phyloP scores from a whole-genome alignment of 2,888 invertebrate genomes.

The Plutella xylostella region DNA sequence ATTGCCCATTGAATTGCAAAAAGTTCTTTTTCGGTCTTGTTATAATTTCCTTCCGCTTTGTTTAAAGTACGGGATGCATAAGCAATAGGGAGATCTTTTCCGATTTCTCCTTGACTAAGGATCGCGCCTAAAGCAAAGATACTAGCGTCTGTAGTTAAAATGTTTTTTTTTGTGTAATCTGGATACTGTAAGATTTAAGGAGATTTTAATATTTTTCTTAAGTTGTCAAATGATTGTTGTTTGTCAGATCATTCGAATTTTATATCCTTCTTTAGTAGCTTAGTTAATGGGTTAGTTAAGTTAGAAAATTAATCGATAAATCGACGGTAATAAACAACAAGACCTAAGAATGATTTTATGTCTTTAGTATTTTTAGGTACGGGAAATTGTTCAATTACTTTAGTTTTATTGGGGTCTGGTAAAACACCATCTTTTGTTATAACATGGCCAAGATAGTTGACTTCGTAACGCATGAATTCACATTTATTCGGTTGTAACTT shows the following conservation, averaged over 20 bases:
- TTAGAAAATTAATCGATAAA: constrained; percentile 18
- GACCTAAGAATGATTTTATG: constrained; percentile 27
- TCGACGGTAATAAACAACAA: constrained; percentile 27
- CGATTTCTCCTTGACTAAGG: constrained; percentile 15
- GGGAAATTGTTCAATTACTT: constrained; percentile 22
- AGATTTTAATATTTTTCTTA: constrained; percentile 20
- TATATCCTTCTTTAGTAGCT: background rate
- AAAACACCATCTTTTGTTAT: background rate
- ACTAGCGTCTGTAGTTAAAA: constrained; percentile 18
- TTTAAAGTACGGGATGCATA: constrained; percentile 7
- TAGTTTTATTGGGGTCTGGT: constrained; percentile 29
- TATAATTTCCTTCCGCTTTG: constrained; percentile 7
- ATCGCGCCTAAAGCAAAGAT: constrained; percentile 13
- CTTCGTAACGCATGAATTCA: background rate
- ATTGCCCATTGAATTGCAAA: constrained; percentile 19
- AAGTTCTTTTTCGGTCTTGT: constrained; percentile 20
- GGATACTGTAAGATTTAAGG: constrained; percentile 18
- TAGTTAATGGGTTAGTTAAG: constrained; percentile 20
- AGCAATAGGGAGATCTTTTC: constrained; percentile 13
- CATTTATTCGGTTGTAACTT: constrained; percentile 3
- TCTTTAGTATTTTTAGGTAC: constrained; percentile 25
- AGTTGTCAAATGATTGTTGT: constrained; percentile 4
- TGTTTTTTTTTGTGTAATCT: constrained; percentile 13
- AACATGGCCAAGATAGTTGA: background rate
- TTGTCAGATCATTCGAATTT: background rate